Base-by-base conservation (phyloP, 2,113 vertebrate genomes). In the Circaetus cinerascens region DNA sequence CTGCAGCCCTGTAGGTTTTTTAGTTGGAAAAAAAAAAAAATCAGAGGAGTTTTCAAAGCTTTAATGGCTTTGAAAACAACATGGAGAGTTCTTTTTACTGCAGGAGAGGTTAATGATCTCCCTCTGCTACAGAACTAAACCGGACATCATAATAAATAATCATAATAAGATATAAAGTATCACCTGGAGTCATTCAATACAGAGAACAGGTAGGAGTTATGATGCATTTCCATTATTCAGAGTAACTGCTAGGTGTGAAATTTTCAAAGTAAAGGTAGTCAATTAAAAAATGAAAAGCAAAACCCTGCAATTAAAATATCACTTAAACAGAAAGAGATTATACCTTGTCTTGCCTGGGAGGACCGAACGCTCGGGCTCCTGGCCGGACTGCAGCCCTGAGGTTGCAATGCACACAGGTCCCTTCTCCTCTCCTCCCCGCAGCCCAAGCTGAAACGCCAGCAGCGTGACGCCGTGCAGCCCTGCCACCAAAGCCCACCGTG, bases 11-110 rank as follows among this genome's bases (percentile, higher is more conserved):
- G 91, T 18, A 29, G 91, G 63, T 22, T 67, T 90, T 86, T 46
- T 13, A 38, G 45, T 22, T 53, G 1, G 4, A 68, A 75, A 68
- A 67, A 69, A 45, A 69, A 56, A 74, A 20, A 34, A 38, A 20
- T 48, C 40, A 57, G 57, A 88, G n/a, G 62, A 56, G 22, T 84
- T 94, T 93, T 89, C 89, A 96, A 97, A 95, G 95, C 72, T 62
- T 92, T 95, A 92, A 95, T 57, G 59, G 79, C 96, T 96, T 89
- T 97, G 94, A 94, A 91, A 98, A 87, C 90, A 93, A 91, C 67
- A 66, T 1, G 1, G 77, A 77, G 79, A 75, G 86, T 50, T 93
- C 91, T 84, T 74, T 86, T 81, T 93, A 59, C 86, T 87, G 92
- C 93, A 3, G 80, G 91, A 94, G 64, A 91, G 94, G 84, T 90